These are phyloP conservation scores for Timandra comae DNA, from an alignment of 2,888 invertebrate genomes.

Conservation along the genomic window DNA sequence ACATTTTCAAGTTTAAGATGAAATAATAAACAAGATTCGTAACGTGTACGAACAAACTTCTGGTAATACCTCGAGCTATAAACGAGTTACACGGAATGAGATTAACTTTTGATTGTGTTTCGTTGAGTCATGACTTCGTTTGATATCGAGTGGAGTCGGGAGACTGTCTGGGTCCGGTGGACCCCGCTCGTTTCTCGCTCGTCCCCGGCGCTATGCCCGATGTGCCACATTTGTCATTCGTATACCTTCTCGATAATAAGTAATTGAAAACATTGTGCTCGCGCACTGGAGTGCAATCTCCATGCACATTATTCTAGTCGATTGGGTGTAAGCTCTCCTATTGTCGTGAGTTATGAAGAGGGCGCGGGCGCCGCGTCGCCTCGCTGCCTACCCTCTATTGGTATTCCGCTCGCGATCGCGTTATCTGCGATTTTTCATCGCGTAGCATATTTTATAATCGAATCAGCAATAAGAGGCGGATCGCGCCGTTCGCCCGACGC, in stretches of 20 bases:
- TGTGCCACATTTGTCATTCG: no score
- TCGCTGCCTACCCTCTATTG: background rate
- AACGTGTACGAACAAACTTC: background rate
- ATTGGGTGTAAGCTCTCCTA: slow-evolving; percentile 2
- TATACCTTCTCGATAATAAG: no score
- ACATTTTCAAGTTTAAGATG: no score
- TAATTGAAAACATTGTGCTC: no score
- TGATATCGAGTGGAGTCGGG: slow-evolving; percentile 16
- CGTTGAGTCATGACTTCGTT: slow-evolving; percentile 20
- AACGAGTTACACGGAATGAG: slow-evolving; percentile 3
- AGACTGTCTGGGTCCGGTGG: slow-evolving; percentile 15
- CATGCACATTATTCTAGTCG: slow-evolving; percentile 3
- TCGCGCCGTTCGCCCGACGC: background rate
- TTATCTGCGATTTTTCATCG: slow-evolving; percentile 14
- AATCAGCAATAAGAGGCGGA: slow-evolving; percentile 7
- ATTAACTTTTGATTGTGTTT: slow-evolving; percentile 10
- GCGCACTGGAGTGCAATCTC: background rate
- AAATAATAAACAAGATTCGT: background rate
- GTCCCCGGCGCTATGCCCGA: no score
- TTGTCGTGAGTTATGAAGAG: slow-evolving; percentile 9
- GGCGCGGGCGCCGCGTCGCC: slow-evolving; percentile 3
- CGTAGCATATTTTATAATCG: slow-evolving; percentile 15
- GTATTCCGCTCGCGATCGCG: no score
- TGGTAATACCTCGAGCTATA: background rate
- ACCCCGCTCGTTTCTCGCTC: background rate